Conservation (phyloP, 2,888 invertebrate species). For the Dicyrtomina minuta region DNA sequence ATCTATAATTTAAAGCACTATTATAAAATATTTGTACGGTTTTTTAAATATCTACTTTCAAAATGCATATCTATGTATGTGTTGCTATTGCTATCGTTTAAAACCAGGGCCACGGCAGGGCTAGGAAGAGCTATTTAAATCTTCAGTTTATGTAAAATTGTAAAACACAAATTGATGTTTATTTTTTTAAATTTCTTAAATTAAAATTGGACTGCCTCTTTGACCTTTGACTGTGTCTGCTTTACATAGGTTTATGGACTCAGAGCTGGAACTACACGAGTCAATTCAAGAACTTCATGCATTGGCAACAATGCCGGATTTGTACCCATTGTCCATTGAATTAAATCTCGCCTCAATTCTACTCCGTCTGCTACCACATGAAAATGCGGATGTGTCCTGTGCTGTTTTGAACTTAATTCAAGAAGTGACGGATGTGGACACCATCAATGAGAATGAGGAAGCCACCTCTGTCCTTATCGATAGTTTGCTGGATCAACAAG, state of each 20-base stretch:
- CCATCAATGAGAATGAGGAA: slow-evolving; percentile 89
- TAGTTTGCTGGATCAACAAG: slow-evolving; percentile 83
- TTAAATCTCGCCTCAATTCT: slow-evolving; percentile 84
- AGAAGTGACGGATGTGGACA: slow-evolving; percentile 95
- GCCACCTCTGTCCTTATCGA: slow-evolving; percentile 85
- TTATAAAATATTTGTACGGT: too few relatives aligned
- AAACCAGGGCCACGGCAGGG: too few relatives aligned
- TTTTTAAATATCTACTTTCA: too few relatives aligned
- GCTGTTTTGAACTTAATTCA: slow-evolving; percentile 72
- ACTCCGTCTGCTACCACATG: slow-evolving; percentile 90
- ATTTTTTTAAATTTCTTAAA: not conserved
- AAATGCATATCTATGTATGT: too few relatives aligned
- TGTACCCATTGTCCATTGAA: slow-evolving; percentile 88
- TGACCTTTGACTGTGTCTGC: too few relatives aligned
- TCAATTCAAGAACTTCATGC: slow-evolving; percentile 86
- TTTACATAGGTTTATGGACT: slow-evolving; percentile 80
- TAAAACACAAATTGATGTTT: too few relatives aligned
- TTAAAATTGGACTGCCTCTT: too few relatives aligned
- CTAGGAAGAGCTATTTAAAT: too few relatives aligned
- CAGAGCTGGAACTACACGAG: slow-evolving; percentile 90
- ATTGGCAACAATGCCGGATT: slow-evolving; percentile 91
- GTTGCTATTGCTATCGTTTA: too few relatives aligned
- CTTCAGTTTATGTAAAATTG: too few relatives aligned
- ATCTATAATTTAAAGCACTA: too few relatives aligned
- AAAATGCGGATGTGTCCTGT: slow-evolving; percentile 93